Evolutionary conservation across 2,113 vertebrate genomes (phyloP).

Genomic region (Pipra filicauda): DNA sequence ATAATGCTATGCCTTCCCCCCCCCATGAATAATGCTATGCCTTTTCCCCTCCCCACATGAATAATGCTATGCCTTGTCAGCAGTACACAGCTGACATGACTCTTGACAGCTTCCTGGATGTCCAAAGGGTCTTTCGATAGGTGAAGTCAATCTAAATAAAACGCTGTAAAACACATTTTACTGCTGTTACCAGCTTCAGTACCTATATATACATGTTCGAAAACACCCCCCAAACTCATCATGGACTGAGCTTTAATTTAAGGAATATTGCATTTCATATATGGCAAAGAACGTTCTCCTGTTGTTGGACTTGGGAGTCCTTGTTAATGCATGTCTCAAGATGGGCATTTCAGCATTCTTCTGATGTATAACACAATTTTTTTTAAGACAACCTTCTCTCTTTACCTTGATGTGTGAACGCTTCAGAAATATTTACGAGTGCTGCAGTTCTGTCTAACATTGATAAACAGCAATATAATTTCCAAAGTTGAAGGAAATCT

Average conservation of each 20-base stretch:
- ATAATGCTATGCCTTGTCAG: not conserved
- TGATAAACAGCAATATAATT: not conserved
- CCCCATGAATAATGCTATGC: not conserved
- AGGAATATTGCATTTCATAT: not conserved
- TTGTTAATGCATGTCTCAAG: not conserved
- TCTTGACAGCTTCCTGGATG: not conserved
- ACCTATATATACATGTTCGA: not conserved
- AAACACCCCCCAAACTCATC: not conserved
- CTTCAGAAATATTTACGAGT: not conserved
- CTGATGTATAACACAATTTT: not conserved
- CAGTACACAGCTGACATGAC: not conserved
- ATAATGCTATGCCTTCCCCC: not conserved
- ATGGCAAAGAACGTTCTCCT: not conserved
- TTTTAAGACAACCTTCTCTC: not conserved
- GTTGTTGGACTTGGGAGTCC: not conserved
- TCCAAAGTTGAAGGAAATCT: not conserved
- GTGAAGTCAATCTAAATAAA: not conserved
- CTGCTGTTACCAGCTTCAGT: not conserved
- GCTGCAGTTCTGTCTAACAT: not conserved
- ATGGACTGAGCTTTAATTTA: not conserved
- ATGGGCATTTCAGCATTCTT: not conserved
- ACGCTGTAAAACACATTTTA: not conserved
- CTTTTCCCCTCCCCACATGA: not conserved
- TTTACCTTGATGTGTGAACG: not conserved
- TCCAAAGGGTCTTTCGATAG: not conserved